Base-by-base conservation (phyloP, 2,113 vertebrate species). In the Axis porcinus region DNA sequence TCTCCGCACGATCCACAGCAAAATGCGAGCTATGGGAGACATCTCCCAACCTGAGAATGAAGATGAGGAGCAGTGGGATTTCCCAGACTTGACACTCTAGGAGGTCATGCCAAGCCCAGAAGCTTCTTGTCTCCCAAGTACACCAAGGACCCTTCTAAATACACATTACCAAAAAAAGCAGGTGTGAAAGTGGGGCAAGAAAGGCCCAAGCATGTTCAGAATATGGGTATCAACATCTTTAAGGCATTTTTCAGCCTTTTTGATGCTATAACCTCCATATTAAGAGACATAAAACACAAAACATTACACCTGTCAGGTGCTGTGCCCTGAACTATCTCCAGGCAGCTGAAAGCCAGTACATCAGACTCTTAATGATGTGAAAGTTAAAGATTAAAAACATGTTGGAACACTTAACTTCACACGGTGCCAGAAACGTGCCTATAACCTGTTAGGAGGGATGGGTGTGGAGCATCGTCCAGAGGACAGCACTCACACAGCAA, bases 391-490 rank as follows among this genome's bases (percentile, higher is more conserved):
- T 99, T 98, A 99, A 98, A 99, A 99, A 99, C 98, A 98, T 99
- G 99, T 98, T 99, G 99, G 99, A 99, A 99, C 99, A 70, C 97
- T 99, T 99, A 99, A 74, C 99, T 98, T 92, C 95, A 97, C n/a
- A 94, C 88, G 27, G 97, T 99, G 99, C 99, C 99, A 99, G 99
- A 99, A 99, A 99, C 99, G 97, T 99, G 99, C 99, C 99, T 98
- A 91, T 98, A 98, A 98, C 98, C 98, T 98, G 98, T 98, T 99
- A 97, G 96, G 99, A 98, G 97, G 99, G 98, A 98, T 97, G 98
- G 98, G 98, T 96, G 98, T 98, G 98, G 98, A 97, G 64, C 94
- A 17, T 84, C 97, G 93, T 96, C 98, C 3, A 50, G 98, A 99
- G 97, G 98, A 96, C 16, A 97, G 96, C 94, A 62, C 97, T 97